Evolutionary conservation across 2,888 invertebrate species (phyloP).

Genomic region (Himalopsyche kuldschensis): DNA sequence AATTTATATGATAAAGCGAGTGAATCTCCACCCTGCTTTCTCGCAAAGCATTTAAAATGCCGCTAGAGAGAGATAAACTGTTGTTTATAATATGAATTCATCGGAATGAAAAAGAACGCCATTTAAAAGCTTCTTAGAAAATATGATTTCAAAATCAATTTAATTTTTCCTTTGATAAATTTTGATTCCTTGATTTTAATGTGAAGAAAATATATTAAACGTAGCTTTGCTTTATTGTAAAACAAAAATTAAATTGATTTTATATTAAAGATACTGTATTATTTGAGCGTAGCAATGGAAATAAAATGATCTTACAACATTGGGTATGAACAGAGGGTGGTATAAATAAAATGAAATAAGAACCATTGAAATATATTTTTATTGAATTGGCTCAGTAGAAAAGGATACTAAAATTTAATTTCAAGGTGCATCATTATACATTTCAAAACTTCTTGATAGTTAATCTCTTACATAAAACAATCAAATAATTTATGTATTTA

Average conservation of each 20-base stretch:
- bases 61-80: background rate
- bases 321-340: background rate
- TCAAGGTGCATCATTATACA: no score
- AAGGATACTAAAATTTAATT: no score
- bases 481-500: no score
- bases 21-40: background rate
- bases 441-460: no score
- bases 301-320: no score
- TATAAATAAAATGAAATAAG: background rate
- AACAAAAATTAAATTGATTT: background rate
- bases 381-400: no score
- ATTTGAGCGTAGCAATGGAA: background rate
- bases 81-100: background rate
- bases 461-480: no score
- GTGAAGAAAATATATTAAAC: background rate
- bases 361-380: background rate
- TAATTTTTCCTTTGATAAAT: background rate
- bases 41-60: background rate
- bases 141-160: background rate
- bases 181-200: background rate
- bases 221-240: background rate
- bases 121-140: background rate
- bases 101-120: background rate
- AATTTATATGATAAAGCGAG: slow-evolving; percentile 1
- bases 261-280: background rate